Percentiles rank a stretch among this genome's conserved stretches.
Evolutionary conservation across 2,113 vertebrate genomes (phyloP).

Genomic region (Barnardius zonarius): DNA sequence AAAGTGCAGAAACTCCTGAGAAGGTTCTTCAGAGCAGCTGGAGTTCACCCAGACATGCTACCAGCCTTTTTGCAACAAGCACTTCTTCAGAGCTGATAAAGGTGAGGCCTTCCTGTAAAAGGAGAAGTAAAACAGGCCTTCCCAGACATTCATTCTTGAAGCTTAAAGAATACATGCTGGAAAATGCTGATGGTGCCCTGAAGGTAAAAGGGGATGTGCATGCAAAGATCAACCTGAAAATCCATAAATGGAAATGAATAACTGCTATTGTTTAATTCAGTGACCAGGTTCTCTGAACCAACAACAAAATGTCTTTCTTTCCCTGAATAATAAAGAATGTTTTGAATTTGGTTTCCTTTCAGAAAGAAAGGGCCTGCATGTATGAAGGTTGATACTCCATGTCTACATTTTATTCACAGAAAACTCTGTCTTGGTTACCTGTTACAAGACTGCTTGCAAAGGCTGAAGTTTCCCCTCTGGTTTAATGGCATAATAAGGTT

Average conservation of each 20-base stretch:
- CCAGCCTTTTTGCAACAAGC: neutral
- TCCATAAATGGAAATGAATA: neutral
- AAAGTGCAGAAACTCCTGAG: neutral
- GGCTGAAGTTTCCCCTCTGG: neutral
- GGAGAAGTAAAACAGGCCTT: neutral
- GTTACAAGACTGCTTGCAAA: neutral
- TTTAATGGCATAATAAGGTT: neutral
- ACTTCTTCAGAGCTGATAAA: neutral
- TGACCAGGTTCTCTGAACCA: neutral
- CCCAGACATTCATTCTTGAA: neutral
- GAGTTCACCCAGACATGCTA: neutral
- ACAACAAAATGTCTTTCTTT: neutral
- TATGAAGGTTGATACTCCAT: neutral
- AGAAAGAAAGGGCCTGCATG: neutral
- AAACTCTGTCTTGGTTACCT: neutral
- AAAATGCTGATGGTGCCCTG: neutral
- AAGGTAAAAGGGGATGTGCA: neutral
- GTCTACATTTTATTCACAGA: neutral
- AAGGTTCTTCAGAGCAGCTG: neutral
- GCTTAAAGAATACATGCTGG: neutral
- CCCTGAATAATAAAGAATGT: neutral
- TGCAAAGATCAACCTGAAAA: slow-evolving; percentile 1
- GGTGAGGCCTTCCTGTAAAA: neutral
- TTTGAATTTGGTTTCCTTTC: neutral
- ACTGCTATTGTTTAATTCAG: neutral